Evolutionary conservation across 2,797 vertebrate species (phyloP), one percentile per base, ranked within the genome.

Genomic region (Sylvilagus floridanus): DNA sequence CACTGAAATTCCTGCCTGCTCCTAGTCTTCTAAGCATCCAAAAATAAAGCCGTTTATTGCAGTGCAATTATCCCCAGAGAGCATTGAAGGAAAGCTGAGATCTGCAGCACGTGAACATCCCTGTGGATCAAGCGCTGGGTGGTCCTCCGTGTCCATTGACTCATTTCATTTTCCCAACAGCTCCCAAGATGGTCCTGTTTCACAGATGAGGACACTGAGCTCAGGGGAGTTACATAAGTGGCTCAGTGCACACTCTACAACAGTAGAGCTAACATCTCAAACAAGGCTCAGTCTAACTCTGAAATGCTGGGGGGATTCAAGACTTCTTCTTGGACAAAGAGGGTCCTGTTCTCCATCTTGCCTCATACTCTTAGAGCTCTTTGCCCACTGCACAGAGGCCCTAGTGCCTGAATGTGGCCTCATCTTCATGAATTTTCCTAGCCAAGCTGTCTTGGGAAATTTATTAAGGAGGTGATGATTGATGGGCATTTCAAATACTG

Each of bases 331-430:
- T 69, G 7, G 6, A n/a, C 57, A 32, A 63, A 63, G 30, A 16
- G 2, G 10, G 0, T n/a, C 8, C 42, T 19, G 4, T 10, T 32
- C 19, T 2, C 26, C 4, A 26, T 5, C 63, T 28, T 5, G 2
- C 14, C 21, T 72, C 1, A 7, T 11, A 30, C 16, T 35, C 5
- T 13, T 13, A 60, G 0, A 30, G 12, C 1, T 32, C 32, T 9
- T 50, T 10, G 16, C 3, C 1, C 1, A 19, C 9, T 30, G 7
- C 4, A 26, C 14, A 72, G 68, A 60, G 13, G 12, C 4, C 10
- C 21, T 30, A 7, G 30, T 65, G 42, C 4, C 50, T 66, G 63
- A 30, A 47, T 60, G 16, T 22, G 47, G 0, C 19, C 37, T 83
- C 14, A 16, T 83, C 57, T 77, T 91, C 24, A n/a, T 2, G 1